Percentiles rank a stretch among this genome's conserved stretches.
These are phyloP conservation scores for Conchocele bisecta DNA, from an alignment of 2,888 invertebrate species.

Conservation along the genomic window DNA sequence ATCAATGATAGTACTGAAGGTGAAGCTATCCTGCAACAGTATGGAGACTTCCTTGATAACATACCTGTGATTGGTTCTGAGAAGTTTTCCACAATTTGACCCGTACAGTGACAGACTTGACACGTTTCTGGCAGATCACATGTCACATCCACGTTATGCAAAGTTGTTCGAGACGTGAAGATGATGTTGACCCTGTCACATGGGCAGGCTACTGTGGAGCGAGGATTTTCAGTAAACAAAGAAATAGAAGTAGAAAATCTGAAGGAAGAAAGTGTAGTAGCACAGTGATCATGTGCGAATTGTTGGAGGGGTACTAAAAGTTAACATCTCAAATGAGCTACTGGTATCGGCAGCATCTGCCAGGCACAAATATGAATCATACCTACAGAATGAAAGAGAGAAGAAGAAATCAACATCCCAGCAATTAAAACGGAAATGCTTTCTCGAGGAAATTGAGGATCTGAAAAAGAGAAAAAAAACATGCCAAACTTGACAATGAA, in stretches of 20 bases:
- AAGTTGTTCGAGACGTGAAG: conserved; percentile 4
- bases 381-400: conserved; percentile 26
- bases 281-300: conserved; percentile 51
- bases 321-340: conserved; percentile 24
- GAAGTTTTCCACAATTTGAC: too few species aligned
- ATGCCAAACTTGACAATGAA: neutral
- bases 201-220: conserved; percentile 5
- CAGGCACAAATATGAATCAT: conserved; percentile 29
- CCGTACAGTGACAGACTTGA: conserved; percentile 18
- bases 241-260: conserved; percentile 56
- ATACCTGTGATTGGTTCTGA: too few species aligned
- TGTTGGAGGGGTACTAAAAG: conserved; percentile 45
- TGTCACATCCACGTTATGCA: neutral
- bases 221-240: conserved; percentile 40
- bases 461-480: too few species aligned
- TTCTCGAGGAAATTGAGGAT: too few species aligned
- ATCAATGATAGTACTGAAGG: conserved; percentile 3
- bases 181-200: neutral
- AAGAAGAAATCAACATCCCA: neutral
- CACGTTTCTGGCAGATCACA: conserved; percentile 2
- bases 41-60: neutral
- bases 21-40: conserved; percentile 11
- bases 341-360: conserved; percentile 21
- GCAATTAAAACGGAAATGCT: neutral
- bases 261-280: conserved; percentile 41